phyloP scores from a whole-genome alignment of 2,888 invertebrate genomes.

The Heteromyza rotundicornis region DNA sequence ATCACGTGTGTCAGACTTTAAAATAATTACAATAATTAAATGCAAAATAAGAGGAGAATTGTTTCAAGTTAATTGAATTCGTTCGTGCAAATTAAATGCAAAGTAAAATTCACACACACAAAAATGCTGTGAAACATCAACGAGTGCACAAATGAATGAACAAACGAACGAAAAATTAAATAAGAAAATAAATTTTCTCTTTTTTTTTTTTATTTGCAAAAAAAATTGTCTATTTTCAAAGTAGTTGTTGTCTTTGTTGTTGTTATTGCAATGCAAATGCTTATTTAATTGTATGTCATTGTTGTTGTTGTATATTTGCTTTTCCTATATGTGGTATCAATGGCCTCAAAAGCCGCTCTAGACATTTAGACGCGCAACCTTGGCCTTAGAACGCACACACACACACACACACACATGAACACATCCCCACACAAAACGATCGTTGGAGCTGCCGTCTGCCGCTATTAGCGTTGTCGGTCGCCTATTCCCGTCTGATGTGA shows the following conservation, averaged over 20 bases:
- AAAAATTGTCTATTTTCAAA: neutral
- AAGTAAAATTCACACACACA: no score
- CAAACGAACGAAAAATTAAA: no score
- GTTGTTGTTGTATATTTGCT: constrained; percentile 13
- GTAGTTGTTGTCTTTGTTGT: constrained; percentile 9
- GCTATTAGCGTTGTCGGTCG: no score
- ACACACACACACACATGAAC: neutral
- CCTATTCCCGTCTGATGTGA: no score
- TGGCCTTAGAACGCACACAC: constrained; percentile 52
- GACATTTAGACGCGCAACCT: constrained; percentile 40
- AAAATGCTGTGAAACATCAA: no score
- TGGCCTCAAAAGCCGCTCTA: constrained; percentile 50
- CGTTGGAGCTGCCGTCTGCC: no score
- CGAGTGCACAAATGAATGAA: no score
- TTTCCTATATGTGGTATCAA: constrained; percentile 38
- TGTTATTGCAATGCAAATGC: neutral
- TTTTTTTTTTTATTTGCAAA: no score
- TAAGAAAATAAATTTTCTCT: no score
- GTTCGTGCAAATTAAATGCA: neutral
- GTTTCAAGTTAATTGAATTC: neutral
- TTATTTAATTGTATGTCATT: constrained; percentile 6
- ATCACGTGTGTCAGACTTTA: constrained; percentile 7
- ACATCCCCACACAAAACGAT: neutral
- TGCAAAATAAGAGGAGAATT: no score
- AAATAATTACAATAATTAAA: constrained; percentile 8